phyloP scores from a whole-genome alignment of 2,797 vertebrate genomes.

The Meriones psammophilus region DNA sequence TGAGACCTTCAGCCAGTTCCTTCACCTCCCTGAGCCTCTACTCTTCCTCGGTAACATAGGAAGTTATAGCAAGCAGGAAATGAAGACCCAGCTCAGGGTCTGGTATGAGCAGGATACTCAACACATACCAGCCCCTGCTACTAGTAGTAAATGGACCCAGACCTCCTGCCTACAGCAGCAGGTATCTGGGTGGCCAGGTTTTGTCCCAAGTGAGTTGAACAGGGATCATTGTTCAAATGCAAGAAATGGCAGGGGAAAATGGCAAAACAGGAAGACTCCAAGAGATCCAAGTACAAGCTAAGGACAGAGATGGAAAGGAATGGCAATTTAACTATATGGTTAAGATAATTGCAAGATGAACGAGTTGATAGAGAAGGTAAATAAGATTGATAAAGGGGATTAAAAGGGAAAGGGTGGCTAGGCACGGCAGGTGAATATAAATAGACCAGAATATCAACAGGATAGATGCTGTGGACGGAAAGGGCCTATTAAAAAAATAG shows the following conservation, averaged over 20 bases:
- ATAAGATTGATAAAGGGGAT: constrained; percentile 80
- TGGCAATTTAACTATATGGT: not conserved
- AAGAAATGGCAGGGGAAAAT: not conserved
- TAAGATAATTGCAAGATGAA: constrained; percentile 38
- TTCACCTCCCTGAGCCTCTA: not conserved
- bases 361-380: constrained; percentile 32
- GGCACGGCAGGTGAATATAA: constrained; percentile 70
- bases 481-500: constrained; percentile 46
- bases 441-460: constrained; percentile 67
- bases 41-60: not conserved
- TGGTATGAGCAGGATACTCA: rapidly evolving
- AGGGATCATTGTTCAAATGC: constrained; percentile 13
- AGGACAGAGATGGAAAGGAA: not conserved
- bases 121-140: too few relatives aligned
- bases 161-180: rapidly evolving
- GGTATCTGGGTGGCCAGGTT: not conserved
- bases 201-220: not conserved
- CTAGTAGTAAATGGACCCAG: not conserved
- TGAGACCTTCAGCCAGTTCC: constrained; percentile 33
- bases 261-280: not conserved
- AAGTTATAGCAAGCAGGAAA: constrained; percentile 31
- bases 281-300: not conserved
- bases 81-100: not conserved
- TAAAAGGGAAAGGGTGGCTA: constrained; percentile 35
- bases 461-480: not conserved